phyloP scores from a whole-genome alignment of 2,888 invertebrate genomes.

The Calameuta pallipes region DNA sequence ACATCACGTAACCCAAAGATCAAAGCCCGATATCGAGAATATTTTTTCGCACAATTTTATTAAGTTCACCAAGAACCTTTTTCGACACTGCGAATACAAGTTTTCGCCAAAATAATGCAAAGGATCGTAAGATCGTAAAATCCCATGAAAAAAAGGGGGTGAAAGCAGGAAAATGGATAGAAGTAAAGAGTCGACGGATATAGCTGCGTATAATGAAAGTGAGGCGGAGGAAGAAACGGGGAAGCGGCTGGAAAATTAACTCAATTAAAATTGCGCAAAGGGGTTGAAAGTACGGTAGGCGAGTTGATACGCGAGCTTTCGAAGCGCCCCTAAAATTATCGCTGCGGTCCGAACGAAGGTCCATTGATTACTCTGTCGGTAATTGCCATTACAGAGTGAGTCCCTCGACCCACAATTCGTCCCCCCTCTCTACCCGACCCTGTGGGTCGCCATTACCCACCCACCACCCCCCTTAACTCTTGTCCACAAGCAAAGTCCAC shows the following conservation, averaged over 20 bases:
- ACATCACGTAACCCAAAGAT: too few species aligned
- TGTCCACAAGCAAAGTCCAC: conserved; percentile 7
- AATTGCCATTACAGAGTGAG: conserved; percentile 48
- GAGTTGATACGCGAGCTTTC: conserved; percentile 31
- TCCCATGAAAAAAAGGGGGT: neutral
- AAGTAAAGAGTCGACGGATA: conserved; percentile 6
- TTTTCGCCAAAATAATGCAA: neutral
- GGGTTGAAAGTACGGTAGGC: conserved; percentile 8
- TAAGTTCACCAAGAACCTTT: too few species aligned
- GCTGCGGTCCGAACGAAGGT: conserved; percentile 43
- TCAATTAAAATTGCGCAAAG: conserved; percentile 44
- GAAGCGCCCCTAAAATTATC: conserved; percentile 55
- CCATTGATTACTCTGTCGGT: conserved; percentile 57
- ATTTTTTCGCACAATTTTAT: too few species aligned
- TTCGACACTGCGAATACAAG: too few species aligned
- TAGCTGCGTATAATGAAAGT: neutral
- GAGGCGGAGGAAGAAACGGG: neutral
- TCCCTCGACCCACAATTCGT: conserved; percentile 21
- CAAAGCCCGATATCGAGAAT: too few species aligned
- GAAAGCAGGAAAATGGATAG: neutral
- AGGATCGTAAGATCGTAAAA: neutral
- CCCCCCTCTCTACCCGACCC: conserved; percentile 15
- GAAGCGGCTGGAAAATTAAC: conserved; percentile 39
- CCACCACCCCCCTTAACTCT: neutral
- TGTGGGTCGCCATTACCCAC: conserved; percentile 10